A percentile compares a stretch with the other conserved stretches of the same genome.
phyloP scores from a whole-genome alignment of 2,797 vertebrate genomes.

The Danio aesculapii region DNA sequence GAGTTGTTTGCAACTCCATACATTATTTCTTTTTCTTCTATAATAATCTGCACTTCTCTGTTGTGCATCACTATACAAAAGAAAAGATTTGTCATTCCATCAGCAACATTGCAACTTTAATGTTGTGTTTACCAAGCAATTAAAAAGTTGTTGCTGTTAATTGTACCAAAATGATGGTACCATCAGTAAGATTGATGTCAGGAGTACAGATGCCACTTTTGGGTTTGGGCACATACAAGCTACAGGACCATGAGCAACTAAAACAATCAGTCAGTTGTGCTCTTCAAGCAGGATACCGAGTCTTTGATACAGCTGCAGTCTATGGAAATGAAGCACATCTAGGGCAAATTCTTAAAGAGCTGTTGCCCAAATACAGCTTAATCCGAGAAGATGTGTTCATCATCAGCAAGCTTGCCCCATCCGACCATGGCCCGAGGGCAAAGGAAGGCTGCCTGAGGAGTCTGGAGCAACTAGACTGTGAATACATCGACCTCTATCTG shows the following conservation, averaged over 20 bases:
- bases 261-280: conserved; percentile 62
- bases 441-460: conserved; percentile 62
- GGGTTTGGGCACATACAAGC: conserved; percentile 70
- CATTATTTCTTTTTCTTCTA: neutral
- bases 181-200: conserved; percentile 55
- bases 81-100: neutral
- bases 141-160: neutral
- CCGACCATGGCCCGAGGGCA: conserved; percentile 62
- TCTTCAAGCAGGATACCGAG: conserved; percentile 65
- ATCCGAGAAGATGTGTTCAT: conserved; percentile 54
- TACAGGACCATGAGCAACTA: conserved; percentile 58
- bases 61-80: neutral
- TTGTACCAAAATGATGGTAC: conserved; percentile 3
- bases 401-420: conserved; percentile 71
- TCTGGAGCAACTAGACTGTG: conserved; percentile 62
- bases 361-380: conserved; percentile 65
- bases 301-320: conserved; percentile 70
- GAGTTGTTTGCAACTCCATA: too few species aligned
- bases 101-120: neutral
- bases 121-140: neutral
- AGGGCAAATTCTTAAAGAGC: conserved; percentile 59
- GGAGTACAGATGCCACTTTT: conserved; percentile 68
- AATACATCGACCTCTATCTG: conserved; percentile 72
- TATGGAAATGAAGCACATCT: conserved; percentile 69
- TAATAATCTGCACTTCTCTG: neutral